Base-by-base conservation (phyloP, 2,888 invertebrate genomes). In the Timandra comae region DNA sequence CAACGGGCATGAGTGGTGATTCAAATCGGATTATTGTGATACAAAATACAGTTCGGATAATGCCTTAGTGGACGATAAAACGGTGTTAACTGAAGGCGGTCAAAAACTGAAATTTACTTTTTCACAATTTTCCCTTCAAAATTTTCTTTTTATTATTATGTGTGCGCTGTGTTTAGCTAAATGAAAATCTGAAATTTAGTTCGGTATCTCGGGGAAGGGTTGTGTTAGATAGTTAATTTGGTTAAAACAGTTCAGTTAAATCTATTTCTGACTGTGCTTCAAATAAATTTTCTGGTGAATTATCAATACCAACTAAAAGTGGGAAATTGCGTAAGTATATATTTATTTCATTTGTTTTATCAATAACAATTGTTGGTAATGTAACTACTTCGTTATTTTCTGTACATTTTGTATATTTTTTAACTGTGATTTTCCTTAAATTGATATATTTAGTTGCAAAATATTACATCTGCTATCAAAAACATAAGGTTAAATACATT, bases 221-320 rank as follows among this genome's bases (percentile, higher is more conserved):
- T 62, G 69, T 76, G 78, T 73, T 63, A 60, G 48, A 56, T 53
- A 55, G 60, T 39, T 41, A 64, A 67, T 60, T 54, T 53, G 49
- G 80, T 70, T 43, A 56, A 56, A 63, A 65, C 37, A 27, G 32
- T 29, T 43, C 35, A 46, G 57, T 16, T 16, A 16, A 16, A 16
- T 76, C 79, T 82, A 80, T 80, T 84, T 81, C 67, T 66, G 78
- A 81, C 72, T 59, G 53, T 63, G 54, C 59, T 68, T 64, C 80
- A 80, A 69, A 72, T 69, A 48, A 54, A 56, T 58, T 57, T 67
- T 67, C 70, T 70, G 70, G 74, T 80, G 71, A 69, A 71, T 70
- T 70, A 59, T 60, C 7, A 57, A 45, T 39, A 54, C 50, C 49
- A 50, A 16, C 61, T 57, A 68, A 65, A 56, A 57, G 51, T 52